phyloP scores from a whole-genome alignment of 2,888 invertebrate species.

The Cabera pusaria region DNA sequence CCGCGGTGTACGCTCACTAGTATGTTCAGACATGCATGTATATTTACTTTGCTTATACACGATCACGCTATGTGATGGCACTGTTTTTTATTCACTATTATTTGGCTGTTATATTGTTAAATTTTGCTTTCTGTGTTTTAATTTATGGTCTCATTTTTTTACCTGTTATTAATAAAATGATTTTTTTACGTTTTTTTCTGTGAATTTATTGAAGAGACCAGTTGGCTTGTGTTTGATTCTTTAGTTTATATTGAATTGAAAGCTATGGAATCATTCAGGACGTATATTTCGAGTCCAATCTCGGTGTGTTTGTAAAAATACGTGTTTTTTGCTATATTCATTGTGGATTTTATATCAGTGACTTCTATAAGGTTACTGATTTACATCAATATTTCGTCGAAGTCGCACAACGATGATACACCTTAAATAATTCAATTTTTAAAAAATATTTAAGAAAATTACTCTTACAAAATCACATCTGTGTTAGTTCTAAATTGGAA shows the following conservation, averaged over 20 bases:
- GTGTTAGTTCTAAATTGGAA: no score
- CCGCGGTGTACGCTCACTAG: no score
- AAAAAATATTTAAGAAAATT: no score
- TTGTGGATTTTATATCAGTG: slow-evolving; percentile 35
- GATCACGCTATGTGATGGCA: slow-evolving; percentile 39
- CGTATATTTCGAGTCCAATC: slow-evolving; percentile 9
- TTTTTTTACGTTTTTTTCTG: slow-evolving; percentile 30
- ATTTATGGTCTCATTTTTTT: slow-evolving; percentile 25
- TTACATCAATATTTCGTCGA: slow-evolving; percentile 24
- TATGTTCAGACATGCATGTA: slow-evolving; percentile 33
- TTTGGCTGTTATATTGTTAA: slow-evolving; percentile 68
- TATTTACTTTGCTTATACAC: slow-evolving; percentile 27
- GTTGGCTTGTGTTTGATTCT: slow-evolving; percentile 9
- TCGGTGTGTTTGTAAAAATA: slow-evolving; percentile 16
- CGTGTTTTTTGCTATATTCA: slow-evolving; percentile 27
- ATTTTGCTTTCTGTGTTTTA: slow-evolving; percentile 32
- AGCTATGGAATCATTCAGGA: slow-evolving; percentile 4
- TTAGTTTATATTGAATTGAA: not conserved
- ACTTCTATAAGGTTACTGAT: slow-evolving; percentile 33
- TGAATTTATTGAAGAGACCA: slow-evolving; percentile 18
- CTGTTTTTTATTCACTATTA: slow-evolving; percentile 42
- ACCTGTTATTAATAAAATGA: slow-evolving; percentile 46
- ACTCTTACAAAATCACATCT: no score
- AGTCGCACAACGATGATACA: slow-evolving; percentile 16
- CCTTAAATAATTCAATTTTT: no score